A percentile compares a stretch with the other conserved stretches of the same genome.
Evolutionary conservation across 2,888 invertebrate genomes (phyloP).

Genomic region (Tyria jacobaeae): DNA sequence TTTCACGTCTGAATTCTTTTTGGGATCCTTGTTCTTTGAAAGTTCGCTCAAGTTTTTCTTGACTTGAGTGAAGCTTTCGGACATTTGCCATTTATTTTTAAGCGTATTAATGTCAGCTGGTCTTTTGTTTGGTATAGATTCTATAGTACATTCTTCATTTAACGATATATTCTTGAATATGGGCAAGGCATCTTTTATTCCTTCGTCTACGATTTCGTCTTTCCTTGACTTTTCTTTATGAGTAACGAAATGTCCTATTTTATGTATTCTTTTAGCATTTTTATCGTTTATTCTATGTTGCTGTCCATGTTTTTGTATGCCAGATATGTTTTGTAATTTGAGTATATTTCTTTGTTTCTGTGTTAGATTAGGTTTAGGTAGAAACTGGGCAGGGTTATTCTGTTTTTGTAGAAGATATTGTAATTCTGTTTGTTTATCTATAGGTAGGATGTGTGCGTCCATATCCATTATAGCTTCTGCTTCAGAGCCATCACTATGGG

Average conservation of each 20-base stretch:
- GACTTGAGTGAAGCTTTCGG: slow-evolving; percentile 82
- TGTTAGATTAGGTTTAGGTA: slow-evolving; percentile 72
- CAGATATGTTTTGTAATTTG: slow-evolving; percentile 69
- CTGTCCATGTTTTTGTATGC: slow-evolving; percentile 72
- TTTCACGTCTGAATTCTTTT: slow-evolving; percentile 74
- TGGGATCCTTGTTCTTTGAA: slow-evolving; percentile 80
- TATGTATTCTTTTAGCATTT: slow-evolving; percentile 78
- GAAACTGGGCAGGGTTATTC: slow-evolving; percentile 81
- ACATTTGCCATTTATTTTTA: slow-evolving; percentile 84
- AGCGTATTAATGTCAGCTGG: slow-evolving; percentile 80
- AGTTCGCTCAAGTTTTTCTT: slow-evolving; percentile 82
- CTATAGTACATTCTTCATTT: slow-evolving; percentile 88
- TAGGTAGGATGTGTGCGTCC: slow-evolving; percentile 65
- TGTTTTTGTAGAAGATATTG: slow-evolving; percentile 82
- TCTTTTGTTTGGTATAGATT: slow-evolving; percentile 82
- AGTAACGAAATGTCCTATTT: slow-evolving; percentile 74
- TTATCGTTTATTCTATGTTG: slow-evolving; percentile 78
- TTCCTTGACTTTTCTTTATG: slow-evolving; percentile 66
- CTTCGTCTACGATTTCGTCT: slow-evolving; percentile 67
- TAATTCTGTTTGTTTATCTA: slow-evolving; percentile 82
- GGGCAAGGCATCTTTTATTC: slow-evolving; percentile 60
- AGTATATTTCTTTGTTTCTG: slow-evolving; percentile 74
- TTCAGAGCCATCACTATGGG: slow-evolving; percentile 70
- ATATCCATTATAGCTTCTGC: slow-evolving; percentile 65
- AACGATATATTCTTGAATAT: slow-evolving; percentile 79